Conservation (phyloP, 2,888 invertebrate genomes). For the Melanophora roralis region DNA sequence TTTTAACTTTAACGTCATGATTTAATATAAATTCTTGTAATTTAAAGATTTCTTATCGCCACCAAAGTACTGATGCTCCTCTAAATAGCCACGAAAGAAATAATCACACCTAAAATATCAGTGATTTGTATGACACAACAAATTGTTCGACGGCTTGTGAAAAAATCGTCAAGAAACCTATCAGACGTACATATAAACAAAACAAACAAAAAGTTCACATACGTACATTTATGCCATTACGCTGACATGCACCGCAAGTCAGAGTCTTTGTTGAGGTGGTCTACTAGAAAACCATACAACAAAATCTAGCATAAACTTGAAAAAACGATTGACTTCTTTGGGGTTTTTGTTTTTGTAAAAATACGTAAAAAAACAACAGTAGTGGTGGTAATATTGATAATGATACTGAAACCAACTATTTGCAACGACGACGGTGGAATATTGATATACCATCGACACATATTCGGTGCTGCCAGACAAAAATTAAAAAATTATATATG, state of each 20-base stretch:
- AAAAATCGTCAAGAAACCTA: conserved; percentile 20
- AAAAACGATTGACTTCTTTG: conserved; percentile 52
- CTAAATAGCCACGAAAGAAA: conserved; percentile 55
- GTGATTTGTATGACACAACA: conserved; percentile 63
- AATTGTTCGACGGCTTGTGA: conserved; percentile 61
- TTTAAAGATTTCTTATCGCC: conserved; percentile 53
- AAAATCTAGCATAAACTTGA: conserved; percentile 18
- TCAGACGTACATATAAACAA: not conserved
- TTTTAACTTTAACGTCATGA: conserved; percentile 40
- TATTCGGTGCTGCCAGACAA: too few species aligned
- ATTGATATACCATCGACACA: conserved; percentile 31
- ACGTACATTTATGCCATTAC: conserved; percentile 14
- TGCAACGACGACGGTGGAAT: conserved; percentile 22
- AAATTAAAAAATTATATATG: too few species aligned
- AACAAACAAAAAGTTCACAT: not conserved
- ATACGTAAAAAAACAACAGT: conserved; percentile 14
- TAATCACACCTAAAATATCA: conserved; percentile 61
- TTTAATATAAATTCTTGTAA: conserved; percentile 54
- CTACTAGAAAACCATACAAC: conserved; percentile 29
- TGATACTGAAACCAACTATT: not conserved
- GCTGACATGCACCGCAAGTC: conserved; percentile 10
- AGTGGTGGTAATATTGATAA: conserved; percentile 44
- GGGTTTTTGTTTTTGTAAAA: conserved; percentile 37
- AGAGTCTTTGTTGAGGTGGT: conserved; percentile 56
- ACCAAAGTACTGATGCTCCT: conserved; percentile 52